phyloP scores from a whole-genome alignment of 2,113 vertebrate genomes.

The Nematolebias whitei region DNA sequence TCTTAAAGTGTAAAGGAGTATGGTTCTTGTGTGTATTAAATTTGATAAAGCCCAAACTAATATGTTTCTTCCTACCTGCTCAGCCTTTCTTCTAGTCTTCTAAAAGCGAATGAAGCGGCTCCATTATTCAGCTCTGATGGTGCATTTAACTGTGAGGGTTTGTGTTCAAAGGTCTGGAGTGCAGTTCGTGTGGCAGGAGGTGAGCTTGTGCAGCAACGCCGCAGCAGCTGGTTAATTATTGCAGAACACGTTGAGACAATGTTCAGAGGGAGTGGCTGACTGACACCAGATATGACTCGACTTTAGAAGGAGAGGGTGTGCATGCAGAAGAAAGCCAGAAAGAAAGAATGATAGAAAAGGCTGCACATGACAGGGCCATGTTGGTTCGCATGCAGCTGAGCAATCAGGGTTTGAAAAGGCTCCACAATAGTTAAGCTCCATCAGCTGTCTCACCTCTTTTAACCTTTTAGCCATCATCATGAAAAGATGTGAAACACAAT shows the following conservation, averaged over 20 bases:
- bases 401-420: not conserved
- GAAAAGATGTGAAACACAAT: not conserved
- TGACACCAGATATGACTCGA: constrained; percentile 59
- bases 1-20: too few relatives aligned
- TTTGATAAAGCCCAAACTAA: not conserved
- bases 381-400: not conserved
- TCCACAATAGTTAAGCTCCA: not conserved
- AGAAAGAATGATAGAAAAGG: not conserved
- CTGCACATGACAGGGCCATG: not conserved
- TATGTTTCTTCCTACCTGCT: constrained; percentile 39
- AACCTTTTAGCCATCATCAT: not conserved
- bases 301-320: constrained; percentile 16
- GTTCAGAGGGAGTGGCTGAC: constrained; percentile 49
- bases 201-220: constrained; percentile 30
- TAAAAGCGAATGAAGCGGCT: constrained; percentile 4
- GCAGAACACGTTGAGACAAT: constrained; percentile 67
- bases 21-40: not conserved
- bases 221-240: constrained; percentile 74
- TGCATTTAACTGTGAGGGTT: constrained; percentile 12
- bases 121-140: constrained; percentile 16
- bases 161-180: constrained; percentile 57
- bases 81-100: not conserved
- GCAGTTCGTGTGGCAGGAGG: constrained; percentile 31
- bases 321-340: not conserved
- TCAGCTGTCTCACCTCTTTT: not conserved